These are phyloP conservation scores for Struthio camelus DNA, from an alignment of 2,113 vertebrate genomes.

Conservation along the genomic window DNA sequence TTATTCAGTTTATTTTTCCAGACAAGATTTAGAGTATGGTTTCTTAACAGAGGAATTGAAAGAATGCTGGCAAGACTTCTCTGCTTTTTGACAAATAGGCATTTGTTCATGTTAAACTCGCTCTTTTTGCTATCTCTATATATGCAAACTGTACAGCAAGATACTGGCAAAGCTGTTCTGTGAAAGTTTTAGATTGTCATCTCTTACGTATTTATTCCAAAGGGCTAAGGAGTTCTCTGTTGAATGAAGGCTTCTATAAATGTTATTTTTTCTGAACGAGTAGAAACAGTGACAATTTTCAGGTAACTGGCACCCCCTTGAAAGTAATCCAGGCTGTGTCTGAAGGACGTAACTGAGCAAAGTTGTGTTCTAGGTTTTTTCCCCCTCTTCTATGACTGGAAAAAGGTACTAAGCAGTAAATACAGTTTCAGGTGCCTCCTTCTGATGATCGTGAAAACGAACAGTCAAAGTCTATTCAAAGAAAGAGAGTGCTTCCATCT, in stretches of 20 bases:
- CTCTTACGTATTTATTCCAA: background rate
- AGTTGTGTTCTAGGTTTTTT: background rate
- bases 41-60: background rate
- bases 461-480: conserved; percentile 15
- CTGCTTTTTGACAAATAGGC: background rate
- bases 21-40: background rate
- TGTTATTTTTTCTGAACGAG: background rate
- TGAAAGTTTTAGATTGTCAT: background rate
- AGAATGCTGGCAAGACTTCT: background rate
- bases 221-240: background rate
- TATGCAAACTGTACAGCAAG: background rate
- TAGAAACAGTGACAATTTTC: background rate
- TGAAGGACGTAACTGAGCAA: background rate
- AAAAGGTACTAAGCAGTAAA: background rate
- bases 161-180: background rate
- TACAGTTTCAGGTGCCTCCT: conserved; percentile 63
- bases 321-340: background rate
- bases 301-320: background rate
- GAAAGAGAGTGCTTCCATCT: conserved; percentile 83
- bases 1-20: background rate
- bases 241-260: background rate
- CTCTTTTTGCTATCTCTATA: accelerated
- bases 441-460: background rate
- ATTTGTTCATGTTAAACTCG: background rate
- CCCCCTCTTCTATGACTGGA: background rate